Base-by-base conservation (phyloP, 2,797 vertebrate species). In the Argya squamiceps region DNA sequence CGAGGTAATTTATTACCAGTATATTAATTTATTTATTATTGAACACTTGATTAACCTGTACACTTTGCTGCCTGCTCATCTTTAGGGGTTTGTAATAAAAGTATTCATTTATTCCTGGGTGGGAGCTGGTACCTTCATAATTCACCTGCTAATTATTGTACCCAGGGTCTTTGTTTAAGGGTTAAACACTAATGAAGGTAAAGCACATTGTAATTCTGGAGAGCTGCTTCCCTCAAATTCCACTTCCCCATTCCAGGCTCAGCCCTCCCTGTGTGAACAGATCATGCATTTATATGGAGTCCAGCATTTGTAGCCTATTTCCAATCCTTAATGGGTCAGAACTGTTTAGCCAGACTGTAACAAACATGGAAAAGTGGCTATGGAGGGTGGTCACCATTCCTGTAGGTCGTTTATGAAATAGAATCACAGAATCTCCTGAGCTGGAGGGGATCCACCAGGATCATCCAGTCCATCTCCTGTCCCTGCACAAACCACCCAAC, bases 21-120 rank as follows among this genome's bases (percentile, higher is more conserved):
- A 76, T 94, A 81, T 97, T 97, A 95, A 98, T 97, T 97, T 97
- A 96, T 97, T 97, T 98, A 97, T 96, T 88, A 88, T 89, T 91
- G 93, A 85, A 53, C 30, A 92, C 64, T 97, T 97, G 97, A 97
- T 97, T 97, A 98, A 97, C 93, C 91, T 96, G 80, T 82, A 97
- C 95, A 92, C 91, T 97, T 97, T 80, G 74, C 79, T 84, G 91
- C 84, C 91, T 84, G 62, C 75, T 67, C 56, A 89, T 93, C 96
- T 97, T 97, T 92, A 97, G 96, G 70, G 94, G 74, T 76, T 96
- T 96, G 95, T 76, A 97, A 94, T 70, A 68, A 85, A 86, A 76
- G 84, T 91, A 97, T 96, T 97, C 70, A 96, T 97, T 94, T 97
- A 91, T 92, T 83, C 92, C 78, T 93, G 49, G 16, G 49, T 67